Percentiles rank a stretch among this genome's conserved stretches.
Evolutionary conservation across 35 echinoderm and acorn worm genomes (phyloP).

Genomic region (Heliocidaris tuberculata): DNA sequence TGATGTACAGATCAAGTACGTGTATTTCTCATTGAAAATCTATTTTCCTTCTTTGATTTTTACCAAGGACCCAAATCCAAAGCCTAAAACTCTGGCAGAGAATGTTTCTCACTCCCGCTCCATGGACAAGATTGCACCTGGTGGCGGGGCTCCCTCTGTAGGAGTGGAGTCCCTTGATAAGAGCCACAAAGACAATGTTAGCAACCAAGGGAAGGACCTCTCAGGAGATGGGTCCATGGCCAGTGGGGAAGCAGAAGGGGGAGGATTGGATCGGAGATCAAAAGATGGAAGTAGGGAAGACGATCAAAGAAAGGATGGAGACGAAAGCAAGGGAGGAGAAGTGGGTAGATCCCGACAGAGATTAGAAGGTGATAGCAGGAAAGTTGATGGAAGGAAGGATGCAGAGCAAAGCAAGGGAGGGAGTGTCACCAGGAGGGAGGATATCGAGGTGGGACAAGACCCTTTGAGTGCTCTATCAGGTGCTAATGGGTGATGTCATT

Average conservation of each 20-base stretch:
- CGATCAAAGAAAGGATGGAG: not conserved
- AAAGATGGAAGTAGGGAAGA: not conserved
- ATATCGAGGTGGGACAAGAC: not conserved
- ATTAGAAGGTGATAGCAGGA: not conserved
- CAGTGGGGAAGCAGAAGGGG: too few relatives aligned
- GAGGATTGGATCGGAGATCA: not conserved
- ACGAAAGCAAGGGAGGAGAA: not conserved
- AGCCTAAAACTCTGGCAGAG: not conserved
- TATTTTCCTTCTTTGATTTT: not conserved
- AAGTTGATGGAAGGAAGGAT: not conserved
- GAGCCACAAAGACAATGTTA: not conserved
- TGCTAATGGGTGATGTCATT: too few relatives aligned
- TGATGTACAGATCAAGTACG: too few relatives aligned
- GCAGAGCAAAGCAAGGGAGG: not conserved
- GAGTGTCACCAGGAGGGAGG: not conserved
- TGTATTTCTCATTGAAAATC: not conserved
- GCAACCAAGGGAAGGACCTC: not conserved
- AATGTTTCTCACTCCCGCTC: not conserved
- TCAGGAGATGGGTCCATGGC: not conserved
- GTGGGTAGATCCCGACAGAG: too few relatives aligned
- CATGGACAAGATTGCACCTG: not conserved
- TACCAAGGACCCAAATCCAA: not conserved
- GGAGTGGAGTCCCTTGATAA: not conserved
- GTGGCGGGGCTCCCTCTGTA: not conserved
- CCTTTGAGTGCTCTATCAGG: not conserved